These are phyloP conservation scores for Disparrhopalites patrizii DNA, from an alignment of 2,888 invertebrate genomes.

Conservation along the genomic window DNA sequence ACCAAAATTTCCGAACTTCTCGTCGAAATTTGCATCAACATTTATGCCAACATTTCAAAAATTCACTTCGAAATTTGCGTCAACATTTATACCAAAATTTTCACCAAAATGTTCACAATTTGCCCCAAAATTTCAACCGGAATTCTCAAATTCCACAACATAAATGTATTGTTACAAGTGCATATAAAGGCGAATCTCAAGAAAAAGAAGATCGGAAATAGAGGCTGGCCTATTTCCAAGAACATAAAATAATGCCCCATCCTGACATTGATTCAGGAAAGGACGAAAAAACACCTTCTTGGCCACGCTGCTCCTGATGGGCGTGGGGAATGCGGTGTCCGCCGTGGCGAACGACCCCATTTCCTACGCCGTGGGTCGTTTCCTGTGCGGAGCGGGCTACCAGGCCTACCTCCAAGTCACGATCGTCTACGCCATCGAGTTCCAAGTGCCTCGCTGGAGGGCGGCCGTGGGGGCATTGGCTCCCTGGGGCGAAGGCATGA, in stretches of 20 bases:
- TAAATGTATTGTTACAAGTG: too few species aligned
- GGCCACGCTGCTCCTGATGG: slow-evolving; percentile 36
- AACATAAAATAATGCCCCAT: too few species aligned
- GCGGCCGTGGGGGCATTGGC: slow-evolving; percentile 39
- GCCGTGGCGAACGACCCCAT: slow-evolving; percentile 37
- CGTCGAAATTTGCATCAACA: too few species aligned
- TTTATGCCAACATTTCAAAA: too few species aligned
- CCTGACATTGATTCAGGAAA: slow-evolving; percentile 26
- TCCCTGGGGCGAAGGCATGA: slow-evolving; percentile 44
- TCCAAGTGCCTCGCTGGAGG: slow-evolving; percentile 42
- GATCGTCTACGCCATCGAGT: slow-evolving; percentile 44
- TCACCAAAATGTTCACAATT: too few species aligned
- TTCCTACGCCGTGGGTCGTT: slow-evolving; percentile 34
- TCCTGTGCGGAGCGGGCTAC: slow-evolving; percentile 40
- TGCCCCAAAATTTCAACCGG: too few species aligned
- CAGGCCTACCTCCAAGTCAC: slow-evolving; percentile 41
- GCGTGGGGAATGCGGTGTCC: slow-evolving; percentile 32
- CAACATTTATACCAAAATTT: too few species aligned
- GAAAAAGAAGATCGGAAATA: too few species aligned
- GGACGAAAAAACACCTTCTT: slow-evolving; percentile 42
- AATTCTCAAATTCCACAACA: too few species aligned
- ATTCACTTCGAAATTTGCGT: background rate
- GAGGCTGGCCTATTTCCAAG: too few species aligned
- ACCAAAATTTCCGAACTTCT: too few species aligned
- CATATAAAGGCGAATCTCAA: too few species aligned